These are phyloP conservation scores for Archips crataeganus DNA, from an alignment of 2,888 invertebrate genomes.

Conservation along the genomic window DNA sequence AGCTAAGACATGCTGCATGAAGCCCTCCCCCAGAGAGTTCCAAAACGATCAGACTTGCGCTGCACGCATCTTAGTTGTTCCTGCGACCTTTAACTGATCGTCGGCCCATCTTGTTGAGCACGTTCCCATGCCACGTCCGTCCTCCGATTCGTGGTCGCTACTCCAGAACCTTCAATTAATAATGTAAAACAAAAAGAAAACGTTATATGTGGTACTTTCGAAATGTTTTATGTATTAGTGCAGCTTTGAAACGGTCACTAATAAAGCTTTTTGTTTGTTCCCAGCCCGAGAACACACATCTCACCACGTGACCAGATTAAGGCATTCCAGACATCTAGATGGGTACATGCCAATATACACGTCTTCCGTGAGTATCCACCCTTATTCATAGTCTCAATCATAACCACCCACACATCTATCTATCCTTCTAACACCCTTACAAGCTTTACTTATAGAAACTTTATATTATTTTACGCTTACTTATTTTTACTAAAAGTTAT, in stretches of 20 bases:
- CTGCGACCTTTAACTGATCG: too few species aligned
- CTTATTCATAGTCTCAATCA: slow-evolving; percentile 43
- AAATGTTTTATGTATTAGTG: too few species aligned
- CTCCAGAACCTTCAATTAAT: too few species aligned
- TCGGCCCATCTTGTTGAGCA: too few species aligned
- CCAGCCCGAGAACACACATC: slow-evolving; percentile 74
- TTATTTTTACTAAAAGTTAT: slow-evolving; percentile 57
- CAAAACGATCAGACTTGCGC: too few species aligned
- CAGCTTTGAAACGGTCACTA: not conserved
- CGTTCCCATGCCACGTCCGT: too few species aligned
- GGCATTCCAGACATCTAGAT: slow-evolving; percentile 75
- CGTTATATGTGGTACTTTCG: too few species aligned
- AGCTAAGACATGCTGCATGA: too few species aligned
- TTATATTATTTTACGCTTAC: slow-evolving; percentile 73
- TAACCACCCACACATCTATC: slow-evolving; percentile 47
- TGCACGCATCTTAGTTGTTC: too few species aligned
- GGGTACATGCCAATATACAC: slow-evolving; percentile 69
- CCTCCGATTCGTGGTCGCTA: too few species aligned
- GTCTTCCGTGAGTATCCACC: slow-evolving; percentile 70
- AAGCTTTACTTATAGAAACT: slow-evolving; percentile 74
- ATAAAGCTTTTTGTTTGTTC: slow-evolving; percentile 22
- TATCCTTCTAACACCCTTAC: slow-evolving; percentile 50
- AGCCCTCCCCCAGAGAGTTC: too few species aligned
- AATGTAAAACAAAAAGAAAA: too few species aligned
- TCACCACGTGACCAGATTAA: slow-evolving; percentile 78